Percentiles rank a stretch among this genome's conserved stretches.
phyloP scores from a whole-genome alignment of 2,888 invertebrate genomes.

The Leptopilina syphax region DNA sequence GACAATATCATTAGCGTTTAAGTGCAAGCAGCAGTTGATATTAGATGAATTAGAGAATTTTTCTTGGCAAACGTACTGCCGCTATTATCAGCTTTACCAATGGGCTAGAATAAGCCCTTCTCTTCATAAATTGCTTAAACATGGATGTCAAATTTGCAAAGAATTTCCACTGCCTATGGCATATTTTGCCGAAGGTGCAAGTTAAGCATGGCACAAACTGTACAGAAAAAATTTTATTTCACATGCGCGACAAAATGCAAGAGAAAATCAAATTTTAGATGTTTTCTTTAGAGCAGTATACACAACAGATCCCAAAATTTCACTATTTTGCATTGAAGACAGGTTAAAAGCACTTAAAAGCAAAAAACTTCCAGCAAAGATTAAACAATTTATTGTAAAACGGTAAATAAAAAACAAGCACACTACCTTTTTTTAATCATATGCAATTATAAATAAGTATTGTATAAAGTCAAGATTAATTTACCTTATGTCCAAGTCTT shows the following conservation, averaged over 20 bases:
- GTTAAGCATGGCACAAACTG: background rate
- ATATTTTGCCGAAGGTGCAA: constrained; percentile 2
- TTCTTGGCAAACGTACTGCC: background rate
- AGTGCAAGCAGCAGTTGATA: constrained; percentile 3
- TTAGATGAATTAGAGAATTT: background rate
- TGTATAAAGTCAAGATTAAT: background rate
- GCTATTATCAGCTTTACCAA: background rate
- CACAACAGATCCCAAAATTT: constrained; percentile 3
- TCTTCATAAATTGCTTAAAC: constrained; percentile 3
- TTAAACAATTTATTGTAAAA: background rate
- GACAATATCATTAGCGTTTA: background rate
- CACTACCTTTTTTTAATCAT: background rate
- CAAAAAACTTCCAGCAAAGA: background rate
- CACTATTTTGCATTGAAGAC: background rate
- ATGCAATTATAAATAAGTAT: background rate
- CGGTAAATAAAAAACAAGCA: background rate
- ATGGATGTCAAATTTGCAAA: background rate
- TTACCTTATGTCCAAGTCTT: too few relatives aligned
- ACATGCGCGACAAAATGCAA: background rate
- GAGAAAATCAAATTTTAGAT: background rate
- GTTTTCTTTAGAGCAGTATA: background rate
- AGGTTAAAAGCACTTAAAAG: background rate
- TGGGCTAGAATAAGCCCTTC: background rate
- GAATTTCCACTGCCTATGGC: background rate
- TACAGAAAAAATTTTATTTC: constrained; percentile 8